These are phyloP conservation scores for Phania funesta DNA, from an alignment of 2,888 invertebrate species.

Conservation along the genomic window DNA sequence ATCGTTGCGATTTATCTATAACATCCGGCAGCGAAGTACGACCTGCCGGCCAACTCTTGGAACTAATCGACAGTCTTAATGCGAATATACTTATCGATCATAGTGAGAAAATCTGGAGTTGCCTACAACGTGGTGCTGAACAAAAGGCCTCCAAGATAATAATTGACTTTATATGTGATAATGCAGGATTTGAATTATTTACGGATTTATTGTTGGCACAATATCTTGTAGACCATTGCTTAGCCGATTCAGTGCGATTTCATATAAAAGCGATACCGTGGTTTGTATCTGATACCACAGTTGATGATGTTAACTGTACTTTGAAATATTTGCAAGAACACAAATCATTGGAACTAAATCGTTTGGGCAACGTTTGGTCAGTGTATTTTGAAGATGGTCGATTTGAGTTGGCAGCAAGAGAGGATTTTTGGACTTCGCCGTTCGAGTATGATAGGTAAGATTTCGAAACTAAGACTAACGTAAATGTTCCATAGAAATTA, in stretches of 20 bases:
- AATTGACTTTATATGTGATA: conserved; percentile 93
- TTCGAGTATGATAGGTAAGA: conserved; percentile 84
- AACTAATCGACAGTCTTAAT: conserved; percentile 82
- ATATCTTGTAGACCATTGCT: conserved; percentile 84
- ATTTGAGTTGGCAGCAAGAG: conserved; percentile 81
- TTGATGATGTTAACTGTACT: conserved; percentile 87
- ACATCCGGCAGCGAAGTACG: conserved; percentile 86
- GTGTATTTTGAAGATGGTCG: conserved; percentile 81
- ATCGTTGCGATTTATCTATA: conserved; percentile 95
- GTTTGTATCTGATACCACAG: conserved; percentile 96
- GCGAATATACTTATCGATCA: conserved; percentile 84
- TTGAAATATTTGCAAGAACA: conserved; percentile 81
- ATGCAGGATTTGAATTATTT: conserved; percentile 95
- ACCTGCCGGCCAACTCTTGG: conserved; percentile 82
- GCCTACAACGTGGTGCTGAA: conserved; percentile 69
- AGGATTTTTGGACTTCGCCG: conserved; percentile 95
- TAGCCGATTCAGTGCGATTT: conserved; percentile 86
- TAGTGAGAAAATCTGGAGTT: conserved; percentile 82
- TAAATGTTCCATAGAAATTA: too few species aligned
- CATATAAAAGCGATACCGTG: conserved; percentile 95
- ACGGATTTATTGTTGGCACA: conserved; percentile 94
- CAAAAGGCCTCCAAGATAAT: conserved; percentile 72
- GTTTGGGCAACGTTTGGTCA: conserved; percentile 84
- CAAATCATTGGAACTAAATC: conserved; percentile 72
- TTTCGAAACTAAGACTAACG: background rate